Percentiles rank a stretch among this genome's conserved stretches.
Evolutionary conservation across 2,113 vertebrate genomes (phyloP).

Genomic region (Nycticryphes semicollaris): DNA sequence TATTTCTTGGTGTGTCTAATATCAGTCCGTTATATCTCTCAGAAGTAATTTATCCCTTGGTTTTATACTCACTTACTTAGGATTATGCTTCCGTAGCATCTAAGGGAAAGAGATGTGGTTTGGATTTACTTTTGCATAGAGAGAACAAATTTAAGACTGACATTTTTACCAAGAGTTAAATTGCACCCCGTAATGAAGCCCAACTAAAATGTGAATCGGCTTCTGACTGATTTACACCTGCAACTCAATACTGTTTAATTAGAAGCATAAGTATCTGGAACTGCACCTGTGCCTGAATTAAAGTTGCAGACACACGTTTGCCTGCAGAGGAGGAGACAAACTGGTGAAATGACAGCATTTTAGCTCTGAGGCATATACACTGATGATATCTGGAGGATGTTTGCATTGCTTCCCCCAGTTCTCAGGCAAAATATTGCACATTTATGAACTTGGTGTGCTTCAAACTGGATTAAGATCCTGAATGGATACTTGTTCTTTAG

Average conservation of each 20-base stretch:
- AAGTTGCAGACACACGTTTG: background rate
- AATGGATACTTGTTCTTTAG: background rate
- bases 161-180: background rate
- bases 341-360: background rate
- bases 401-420: background rate
- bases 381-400: background rate
- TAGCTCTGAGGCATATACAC: background rate
- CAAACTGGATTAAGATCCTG: background rate
- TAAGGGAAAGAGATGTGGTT: background rate
- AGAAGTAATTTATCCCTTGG: background rate
- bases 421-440: background rate
- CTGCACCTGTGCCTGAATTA: conserved; percentile 27
- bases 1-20: background rate
- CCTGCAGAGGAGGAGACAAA: background rate
- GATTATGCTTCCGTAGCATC: background rate
- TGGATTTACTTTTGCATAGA: background rate
- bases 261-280: background rate
- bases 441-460: background rate
- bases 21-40: background rate
- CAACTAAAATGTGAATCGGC: background rate
- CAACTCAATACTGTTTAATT: background rate
- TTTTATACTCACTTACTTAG: background rate
- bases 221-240: conserved; percentile 35
- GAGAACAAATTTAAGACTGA: background rate
- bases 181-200: background rate